phyloP scores from a whole-genome alignment of 35 echinoderm and acorn worm genomes.

The Apostichopus californicus region DNA sequence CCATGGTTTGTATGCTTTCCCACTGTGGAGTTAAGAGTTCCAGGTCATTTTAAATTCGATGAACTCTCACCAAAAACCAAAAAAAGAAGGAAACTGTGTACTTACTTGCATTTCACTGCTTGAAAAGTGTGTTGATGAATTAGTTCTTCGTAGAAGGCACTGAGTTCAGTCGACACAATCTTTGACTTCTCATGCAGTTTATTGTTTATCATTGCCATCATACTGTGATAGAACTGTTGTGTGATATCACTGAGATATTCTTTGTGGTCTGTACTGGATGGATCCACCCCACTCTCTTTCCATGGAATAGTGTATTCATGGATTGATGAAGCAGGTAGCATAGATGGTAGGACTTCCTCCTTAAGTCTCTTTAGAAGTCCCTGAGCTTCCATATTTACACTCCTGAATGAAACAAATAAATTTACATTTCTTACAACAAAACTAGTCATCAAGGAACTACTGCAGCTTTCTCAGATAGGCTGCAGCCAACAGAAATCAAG shows the following conservation, averaged over 20 bases:
- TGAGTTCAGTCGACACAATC: slow-evolving; percentile 45
- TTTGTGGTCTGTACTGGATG: slow-evolving; percentile 43
- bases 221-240: slow-evolving; percentile 60
- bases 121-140: slow-evolving; percentile 77
- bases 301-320: slow-evolving; percentile 71
- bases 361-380: slow-evolving; percentile 63
- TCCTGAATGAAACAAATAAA: not conserved
- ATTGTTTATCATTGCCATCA: slow-evolving; percentile 73
- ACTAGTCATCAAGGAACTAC: too few species aligned
- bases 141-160: slow-evolving; percentile 63
- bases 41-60: too few species aligned
- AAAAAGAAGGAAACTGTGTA: not conserved
- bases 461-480: too few species aligned
- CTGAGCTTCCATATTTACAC: slow-evolving; percentile 49
- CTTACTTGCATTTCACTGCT: slow-evolving; percentile 81
- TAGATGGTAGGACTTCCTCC: slow-evolving; percentile 46
- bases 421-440: too few species aligned
- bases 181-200: slow-evolving; percentile 59
- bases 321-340: slow-evolving; percentile 38
- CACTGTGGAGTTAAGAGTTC: too few species aligned
- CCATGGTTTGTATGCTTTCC: too few species aligned
- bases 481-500: too few species aligned
- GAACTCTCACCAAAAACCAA: too few species aligned
- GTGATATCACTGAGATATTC: slow-evolving; percentile 69
- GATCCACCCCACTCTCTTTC: slow-evolving; percentile 72